A percentile compares a stretch with the other conserved stretches of the same genome.
Conservation (phyloP, 1,140 invertebrate genomes). For the Bombus pyrosoma region DNA sequence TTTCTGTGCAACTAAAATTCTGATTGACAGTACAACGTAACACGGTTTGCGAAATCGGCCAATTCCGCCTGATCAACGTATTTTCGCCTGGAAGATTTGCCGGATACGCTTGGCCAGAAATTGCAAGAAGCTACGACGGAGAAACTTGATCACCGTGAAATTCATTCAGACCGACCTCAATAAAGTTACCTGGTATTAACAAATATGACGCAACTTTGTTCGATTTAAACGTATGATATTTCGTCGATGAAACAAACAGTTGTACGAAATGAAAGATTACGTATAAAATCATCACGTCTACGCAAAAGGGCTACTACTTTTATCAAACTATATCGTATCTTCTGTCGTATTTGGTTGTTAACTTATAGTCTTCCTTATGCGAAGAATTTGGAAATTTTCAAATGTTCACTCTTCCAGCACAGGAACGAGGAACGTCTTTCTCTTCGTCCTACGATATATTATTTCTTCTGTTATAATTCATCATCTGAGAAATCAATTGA, state of each 20-base stretch:
- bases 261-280: not conserved
- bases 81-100: not conserved
- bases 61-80: not conserved
- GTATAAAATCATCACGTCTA: not conserved
- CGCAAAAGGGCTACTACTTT: not conserved
- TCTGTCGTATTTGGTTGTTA: no score
- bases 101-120: not conserved
- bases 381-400: no score
- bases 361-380: no score
- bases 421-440: no score
- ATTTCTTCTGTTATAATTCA: no score
- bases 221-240: not conserved
- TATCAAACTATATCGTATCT: not conserved
- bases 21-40: not conserved
- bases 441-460: no score
- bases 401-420: rapidly evolving
- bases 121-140: not conserved
- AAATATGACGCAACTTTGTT: not conserved
- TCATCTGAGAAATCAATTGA: no score
- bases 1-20: not conserved
- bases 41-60: not conserved
- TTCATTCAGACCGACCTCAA: not conserved
- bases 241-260: not conserved
- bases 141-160: not conserved
- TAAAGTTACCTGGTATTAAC: not conserved